Evolutionary conservation across 2,888 invertebrate species (phyloP), one percentile per base, ranked within the genome.

Genomic region (Palloptera scutellata): DNA sequence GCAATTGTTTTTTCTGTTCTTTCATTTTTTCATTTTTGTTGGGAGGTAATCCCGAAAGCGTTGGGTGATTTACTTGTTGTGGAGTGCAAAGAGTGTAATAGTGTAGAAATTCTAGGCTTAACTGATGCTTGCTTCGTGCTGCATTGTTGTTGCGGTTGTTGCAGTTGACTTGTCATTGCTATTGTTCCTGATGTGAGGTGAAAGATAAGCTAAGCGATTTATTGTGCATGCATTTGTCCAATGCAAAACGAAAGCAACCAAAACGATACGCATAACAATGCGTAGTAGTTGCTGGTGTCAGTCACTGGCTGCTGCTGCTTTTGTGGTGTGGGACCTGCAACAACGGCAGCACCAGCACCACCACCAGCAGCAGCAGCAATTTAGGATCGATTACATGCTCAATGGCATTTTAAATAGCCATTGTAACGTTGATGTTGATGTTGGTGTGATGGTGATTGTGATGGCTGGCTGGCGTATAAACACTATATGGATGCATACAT

Each of bases 351-450:
- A 58, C 41, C 12, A 19, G 58, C 53, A 8, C 30, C 45, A 52
- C 11, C 30, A 60, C 51, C 52, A 61, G 57, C 20, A 52, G 55
- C 59, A 59, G 69, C 68, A 68, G 68, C 70, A 68, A 71, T 71
- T 71, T 71, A 67, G 61, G 65, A 72, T 69, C 72, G 69, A 72
- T 71, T 72, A 72, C 71, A 71, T 60, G 70, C 71, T 71, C 69
- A 71, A 72, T 71, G 71, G 71, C 71, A 71, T 71, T 71, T 69
- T 71, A 70, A 70, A 71, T 69, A 66, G 69, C 63, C 71, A 67
- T 68, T 71, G 70, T 68, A 65, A 42, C 11, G 48, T 13, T 15
- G 9, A 12, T 30, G n/a, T 19, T 30, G 12, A 3, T 52, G 15
- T 20, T 19, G 12, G 48, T 5, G 20, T 5, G 30, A 13, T 19